Evolutionary conservation across 1,140 invertebrate species (phyloP), one percentile per base, ranked within the genome.

Genomic region (Tetramorium alpestre): DNA sequence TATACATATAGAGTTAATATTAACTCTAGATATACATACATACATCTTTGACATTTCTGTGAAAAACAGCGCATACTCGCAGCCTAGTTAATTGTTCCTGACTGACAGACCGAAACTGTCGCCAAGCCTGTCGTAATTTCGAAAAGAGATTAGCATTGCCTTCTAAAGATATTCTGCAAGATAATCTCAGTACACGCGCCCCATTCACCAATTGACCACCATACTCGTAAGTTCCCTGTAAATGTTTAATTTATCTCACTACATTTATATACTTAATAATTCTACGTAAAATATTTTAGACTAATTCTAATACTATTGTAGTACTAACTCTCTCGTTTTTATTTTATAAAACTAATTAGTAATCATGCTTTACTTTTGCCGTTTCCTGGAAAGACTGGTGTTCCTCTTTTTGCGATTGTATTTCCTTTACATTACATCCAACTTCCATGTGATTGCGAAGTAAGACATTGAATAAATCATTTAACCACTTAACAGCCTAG

Each of bases 81-180:
- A 98, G 94, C 11, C 98, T 96, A 0, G 97, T 98, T 93, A 98
- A 96, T 92, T 98, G 97, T 94, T 98, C 97, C 93, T 97, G 97
- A 77, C 97, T 97, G 54, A 97, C 97, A 3, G 96, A 96, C 60
- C 97, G 96, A 13, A 98, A 96, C 80, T 96, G 96, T 85, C 96
- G 96, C 98, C 97, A 98, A 2, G 96, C 96, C 86, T 96, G 95
- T 44, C 96, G 96, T 80, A 98, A 94, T 89, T 95, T 94, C 56
- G 96, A 93, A 54, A 96, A 95, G 13, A 97, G 93, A 67, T 93
- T 93, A 8, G 94, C 95, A 88, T 97, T 97, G 5, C 95, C 95
- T 16, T 96, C 96, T 60, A 97, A 92, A n/a, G 96, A 94, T 78
- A 97, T 94, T 91, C 97, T 97, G 92, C 97, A 97, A 28, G 97